These are phyloP conservation scores for Tauraco erythrolophus DNA, from an alignment of 2,113 vertebrate species.

Conservation along the genomic window DNA sequence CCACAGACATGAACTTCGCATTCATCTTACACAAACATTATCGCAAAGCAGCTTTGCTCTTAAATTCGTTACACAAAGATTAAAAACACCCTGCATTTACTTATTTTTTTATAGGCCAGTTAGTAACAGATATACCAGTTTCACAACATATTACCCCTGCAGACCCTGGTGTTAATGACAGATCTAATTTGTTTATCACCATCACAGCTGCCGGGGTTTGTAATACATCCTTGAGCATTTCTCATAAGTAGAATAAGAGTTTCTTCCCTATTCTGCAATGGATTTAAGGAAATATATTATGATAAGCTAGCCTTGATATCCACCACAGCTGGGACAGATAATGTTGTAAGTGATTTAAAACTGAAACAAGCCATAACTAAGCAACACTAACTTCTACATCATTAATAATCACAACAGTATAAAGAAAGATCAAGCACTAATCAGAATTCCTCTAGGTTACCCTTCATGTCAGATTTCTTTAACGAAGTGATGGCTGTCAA, in stretches of 20 bases:
- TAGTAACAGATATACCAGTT: not conserved
- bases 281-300: conserved; percentile 25
- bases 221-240: conserved; percentile 1
- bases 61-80: not conserved
- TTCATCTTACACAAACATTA: not conserved
- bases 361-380: conserved; percentile 14
- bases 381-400: conserved; percentile 7
- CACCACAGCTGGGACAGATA: not conserved
- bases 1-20: accelerated
- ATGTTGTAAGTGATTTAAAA: conserved; percentile 5
- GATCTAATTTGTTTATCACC: conserved; percentile 51
- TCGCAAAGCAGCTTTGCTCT: not conserved
- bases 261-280: not conserved
- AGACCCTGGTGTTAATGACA: conserved; percentile 31
- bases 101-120: not conserved
- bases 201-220: conserved; percentile 11
- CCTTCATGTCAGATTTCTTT: not conserved
- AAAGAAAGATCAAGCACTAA: not conserved
- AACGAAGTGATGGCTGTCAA: not conserved
- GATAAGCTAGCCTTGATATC: conserved; percentile 5
- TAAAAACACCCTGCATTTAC: not conserved
- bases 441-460: not conserved
- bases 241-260: conserved; percentile 10
- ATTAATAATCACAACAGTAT: not conserved
- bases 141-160: not conserved